Percentiles rank a stretch among this genome's conserved stretches.
Evolutionary conservation across 2,888 invertebrate genomes (phyloP).

Genomic region (Pyralis farinalis): DNA sequence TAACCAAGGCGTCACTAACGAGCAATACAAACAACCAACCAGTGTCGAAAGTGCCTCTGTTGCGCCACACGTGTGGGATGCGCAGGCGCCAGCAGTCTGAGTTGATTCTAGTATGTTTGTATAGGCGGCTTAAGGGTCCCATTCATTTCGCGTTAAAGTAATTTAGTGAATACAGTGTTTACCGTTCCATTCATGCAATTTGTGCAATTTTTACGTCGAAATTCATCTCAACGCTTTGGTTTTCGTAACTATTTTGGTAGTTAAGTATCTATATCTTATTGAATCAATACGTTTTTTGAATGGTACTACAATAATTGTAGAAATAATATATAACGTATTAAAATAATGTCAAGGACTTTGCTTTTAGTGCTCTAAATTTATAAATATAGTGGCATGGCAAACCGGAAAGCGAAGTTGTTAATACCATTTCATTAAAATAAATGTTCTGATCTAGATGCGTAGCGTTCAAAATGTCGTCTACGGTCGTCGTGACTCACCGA

Average conservation of each 20-base stretch:
- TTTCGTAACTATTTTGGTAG: too few species aligned
- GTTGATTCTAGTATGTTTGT: slow-evolving; percentile 46
- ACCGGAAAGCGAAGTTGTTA: slow-evolving; percentile 26
- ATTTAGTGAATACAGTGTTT: slow-evolving; percentile 69
- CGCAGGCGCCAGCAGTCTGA: slow-evolving; percentile 60
- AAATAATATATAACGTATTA: too few species aligned
- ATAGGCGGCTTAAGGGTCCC: slow-evolving; percentile 64
- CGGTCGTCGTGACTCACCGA: slow-evolving; percentile 48
- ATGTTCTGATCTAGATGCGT: slow-evolving; percentile 34
- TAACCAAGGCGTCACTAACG: slow-evolving; percentile 61
- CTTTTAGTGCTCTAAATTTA: background rate
- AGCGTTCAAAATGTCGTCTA: slow-evolving; percentile 9
- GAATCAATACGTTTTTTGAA: too few species aligned
- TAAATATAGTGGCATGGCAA: slow-evolving; percentile 16
- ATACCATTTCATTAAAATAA: slow-evolving; percentile 24
- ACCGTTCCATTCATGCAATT: slow-evolving; percentile 70
- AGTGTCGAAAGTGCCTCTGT: slow-evolving; percentile 74
- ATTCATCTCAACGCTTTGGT: too few species aligned
- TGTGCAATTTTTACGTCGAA: slow-evolving; percentile 41
- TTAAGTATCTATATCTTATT: too few species aligned
- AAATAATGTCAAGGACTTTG: slow-evolving; percentile 5
- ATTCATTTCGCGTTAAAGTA: slow-evolving; percentile 77
- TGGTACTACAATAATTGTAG: too few species aligned
- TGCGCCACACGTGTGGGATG: slow-evolving; percentile 78
- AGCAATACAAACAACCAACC: slow-evolving; percentile 54